Evolutionary conservation across 2,797 vertebrate species (phyloP).

Genomic region (Hydrolagus colliei): DNA sequence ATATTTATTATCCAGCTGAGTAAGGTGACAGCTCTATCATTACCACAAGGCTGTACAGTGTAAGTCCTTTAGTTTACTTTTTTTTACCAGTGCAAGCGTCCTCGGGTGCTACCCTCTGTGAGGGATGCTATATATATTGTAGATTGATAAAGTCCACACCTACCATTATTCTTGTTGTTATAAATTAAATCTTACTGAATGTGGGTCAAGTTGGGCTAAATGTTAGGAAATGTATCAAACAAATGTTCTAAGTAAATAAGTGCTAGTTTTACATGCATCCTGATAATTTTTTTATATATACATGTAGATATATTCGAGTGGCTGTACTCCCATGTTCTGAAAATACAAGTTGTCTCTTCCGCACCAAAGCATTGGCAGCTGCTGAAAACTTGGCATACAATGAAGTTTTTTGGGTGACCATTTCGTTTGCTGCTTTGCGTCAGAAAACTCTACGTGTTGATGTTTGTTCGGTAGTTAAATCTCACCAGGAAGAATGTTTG

Average conservation of each 20-base stretch:
- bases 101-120: no score
- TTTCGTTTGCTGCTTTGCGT: constrained; percentile 70
- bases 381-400: constrained; percentile 65
- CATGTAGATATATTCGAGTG: constrained; percentile 70
- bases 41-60: constrained; percentile 74
- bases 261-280: neutral
- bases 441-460: constrained; percentile 89
- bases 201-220: neutral
- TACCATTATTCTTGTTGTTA: neutral
- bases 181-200: neutral
- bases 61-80: constrained; percentile 47
- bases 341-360: constrained; percentile 77
- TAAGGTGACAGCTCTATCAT: constrained; percentile 67
- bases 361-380: constrained; percentile 60
- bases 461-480: constrained; percentile 66
- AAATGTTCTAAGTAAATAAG: neutral
- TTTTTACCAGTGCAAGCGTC: neutral
- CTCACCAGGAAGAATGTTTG: constrained; percentile 77
- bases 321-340: constrained; percentile 81
- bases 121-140: no score
- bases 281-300: constrained; percentile 20
- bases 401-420: constrained; percentile 77
- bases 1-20: constrained; percentile 74
- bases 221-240: neutral
- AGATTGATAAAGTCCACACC: neutral